Evolutionary conservation across 1,140 invertebrate genomes (phyloP), one percentile per base, ranked within the genome.

Genomic region (Pseudomyrmex cubaensis): DNA sequence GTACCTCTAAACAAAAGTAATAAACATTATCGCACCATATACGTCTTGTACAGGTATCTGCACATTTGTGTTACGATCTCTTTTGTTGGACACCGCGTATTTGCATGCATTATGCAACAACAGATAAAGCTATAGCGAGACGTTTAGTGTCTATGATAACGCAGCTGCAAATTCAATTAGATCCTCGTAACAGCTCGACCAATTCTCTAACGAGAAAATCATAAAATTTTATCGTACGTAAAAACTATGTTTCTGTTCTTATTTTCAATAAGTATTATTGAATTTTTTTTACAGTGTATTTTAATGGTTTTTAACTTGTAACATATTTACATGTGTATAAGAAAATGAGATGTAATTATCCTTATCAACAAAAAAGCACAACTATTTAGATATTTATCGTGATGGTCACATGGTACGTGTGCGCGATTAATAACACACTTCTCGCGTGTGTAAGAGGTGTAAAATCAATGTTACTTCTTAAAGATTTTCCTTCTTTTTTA

Each of bases 101-200:
- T 59, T 50, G 57, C 69, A 44, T 25, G 13, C 17, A 25, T 89
- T 89, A 76, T 17, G 83, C 85, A 87, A 87, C 52, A 56, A 56
- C 15, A 72, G 17, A 76, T 82, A 25, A 76, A 59, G 56, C 35
- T 35, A n/a, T 56, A 22, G 64, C 46, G 15, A 59, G 73, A 87
- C 56, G 17, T 82, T 85, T 82, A 85, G n/a, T 17, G 20, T 7
- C 25, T 48, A 20, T 15, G 46, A 4, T 74, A 72, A 83, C 25
- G 52, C 35, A 57, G 54, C 67, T 56, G 75, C 66, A 72, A 90
- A 88, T 89, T 72, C 20, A 84, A 90, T 90, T 85, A 87, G 61
- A 52, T 77, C 46, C 20, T 54, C 67, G 13, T 67, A 77, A 54
- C 52, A 4, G 9, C 46, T 69, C 8, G 17, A n/a, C n/a, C 57